Percentiles rank a stretch among this genome's conserved stretches.
phyloP scores from a whole-genome alignment of 2,113 vertebrate genomes.

The Cynopterus brachyotis region DNA sequence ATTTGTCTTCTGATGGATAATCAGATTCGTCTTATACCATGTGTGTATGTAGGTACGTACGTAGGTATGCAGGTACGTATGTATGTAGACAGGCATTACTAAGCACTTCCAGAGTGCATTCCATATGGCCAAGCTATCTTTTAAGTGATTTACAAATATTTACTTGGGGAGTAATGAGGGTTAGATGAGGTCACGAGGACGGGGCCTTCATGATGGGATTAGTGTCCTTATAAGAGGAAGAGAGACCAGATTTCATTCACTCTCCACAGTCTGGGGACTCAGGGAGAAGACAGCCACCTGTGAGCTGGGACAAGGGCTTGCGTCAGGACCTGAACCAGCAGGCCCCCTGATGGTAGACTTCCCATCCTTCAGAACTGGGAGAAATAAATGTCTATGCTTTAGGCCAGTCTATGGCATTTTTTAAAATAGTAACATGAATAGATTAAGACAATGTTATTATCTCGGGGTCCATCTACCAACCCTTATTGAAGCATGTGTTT shows the following conservation, averaged over 20 bases:
- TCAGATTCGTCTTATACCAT: background rate
- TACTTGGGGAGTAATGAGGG: background rate
- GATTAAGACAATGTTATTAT: background rate
- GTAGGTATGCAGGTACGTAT: background rate
- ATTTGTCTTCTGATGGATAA: background rate
- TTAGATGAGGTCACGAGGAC: background rate
- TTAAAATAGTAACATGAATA: background rate
- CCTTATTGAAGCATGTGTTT: background rate
- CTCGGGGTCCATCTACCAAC: background rate
- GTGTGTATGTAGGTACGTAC: accelerated
- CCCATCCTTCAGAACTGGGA: background rate
- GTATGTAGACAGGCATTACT: background rate
- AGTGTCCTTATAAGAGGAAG: background rate
- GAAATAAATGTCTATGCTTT: background rate
- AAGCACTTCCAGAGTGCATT: background rate
- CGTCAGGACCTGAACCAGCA: background rate
- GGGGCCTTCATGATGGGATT: background rate
- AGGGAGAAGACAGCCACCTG: background rate
- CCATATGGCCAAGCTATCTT: background rate
- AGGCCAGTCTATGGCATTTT: background rate
- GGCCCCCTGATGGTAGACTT: background rate
- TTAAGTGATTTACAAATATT: background rate
- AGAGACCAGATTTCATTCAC: background rate
- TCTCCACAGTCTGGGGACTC: background rate
- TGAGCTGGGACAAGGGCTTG: background rate